A percentile compares a stretch with the other conserved stretches of the same genome.
Conservation (phyloP, 2,113 vertebrate genomes). For the Montifringilla adamsi region DNA sequence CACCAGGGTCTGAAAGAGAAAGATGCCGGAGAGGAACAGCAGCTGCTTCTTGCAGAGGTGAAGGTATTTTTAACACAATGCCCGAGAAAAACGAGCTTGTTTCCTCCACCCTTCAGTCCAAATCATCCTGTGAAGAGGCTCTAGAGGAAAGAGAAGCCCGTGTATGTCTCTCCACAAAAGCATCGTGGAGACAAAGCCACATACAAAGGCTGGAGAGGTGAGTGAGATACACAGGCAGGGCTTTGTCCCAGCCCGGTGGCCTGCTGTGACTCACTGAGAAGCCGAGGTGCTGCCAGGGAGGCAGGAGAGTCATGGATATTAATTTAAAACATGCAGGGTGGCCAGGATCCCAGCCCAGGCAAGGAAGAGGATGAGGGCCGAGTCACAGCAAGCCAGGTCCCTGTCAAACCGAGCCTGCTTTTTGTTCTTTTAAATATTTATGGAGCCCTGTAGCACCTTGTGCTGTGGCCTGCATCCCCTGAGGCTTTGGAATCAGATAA, state of each 20-base stretch:
- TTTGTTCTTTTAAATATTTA: not conserved
- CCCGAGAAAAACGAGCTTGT: not conserved
- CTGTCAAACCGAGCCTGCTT: not conserved
- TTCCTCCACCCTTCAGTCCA: not conserved
- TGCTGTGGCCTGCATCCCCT: not conserved
- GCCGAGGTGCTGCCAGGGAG: not conserved
- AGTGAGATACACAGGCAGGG: not conserved
- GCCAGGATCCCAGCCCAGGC: slow-evolving; percentile 7
- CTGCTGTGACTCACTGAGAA: not conserved
- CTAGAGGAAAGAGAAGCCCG: not conserved
- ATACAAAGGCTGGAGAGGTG: not conserved
- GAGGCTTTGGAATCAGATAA: slow-evolving; percentile 42
- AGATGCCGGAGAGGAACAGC: not conserved
- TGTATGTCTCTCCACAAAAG: not conserved
- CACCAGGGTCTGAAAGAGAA: not conserved
- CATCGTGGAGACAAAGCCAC: not conserved
- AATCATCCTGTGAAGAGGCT: not conserved
- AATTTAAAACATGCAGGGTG: not conserved
- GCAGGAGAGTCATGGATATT: not conserved
- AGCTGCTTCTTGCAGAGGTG: not conserved
- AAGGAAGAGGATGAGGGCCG: not conserved
- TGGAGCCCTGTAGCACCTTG: not conserved
- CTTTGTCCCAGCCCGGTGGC: not conserved
- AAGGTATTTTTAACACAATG: slow-evolving; percentile 36
- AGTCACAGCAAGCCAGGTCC: not conserved